These are phyloP conservation scores for Cantharis flavilabris DNA, from an alignment of 2,888 invertebrate genomes.

Conservation along the genomic window DNA sequence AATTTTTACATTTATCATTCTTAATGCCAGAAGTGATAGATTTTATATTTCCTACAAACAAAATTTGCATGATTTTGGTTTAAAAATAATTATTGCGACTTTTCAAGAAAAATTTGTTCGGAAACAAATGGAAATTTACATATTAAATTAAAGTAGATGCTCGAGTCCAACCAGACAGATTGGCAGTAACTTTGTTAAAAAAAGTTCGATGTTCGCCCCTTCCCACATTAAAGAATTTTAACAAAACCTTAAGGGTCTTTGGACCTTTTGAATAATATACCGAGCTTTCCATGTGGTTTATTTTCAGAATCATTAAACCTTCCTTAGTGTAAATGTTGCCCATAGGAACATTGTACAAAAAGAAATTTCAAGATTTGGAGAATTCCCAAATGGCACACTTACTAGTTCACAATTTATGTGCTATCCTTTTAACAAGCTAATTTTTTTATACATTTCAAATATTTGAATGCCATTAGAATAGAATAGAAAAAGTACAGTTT, in stretches of 20 bases:
- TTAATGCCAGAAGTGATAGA: background rate
- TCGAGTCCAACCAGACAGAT: background rate
- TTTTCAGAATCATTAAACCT: background rate
- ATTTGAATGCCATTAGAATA: too few species aligned
- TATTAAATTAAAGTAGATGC: background rate
- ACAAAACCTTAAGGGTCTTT: background rate
- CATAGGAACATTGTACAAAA: background rate
- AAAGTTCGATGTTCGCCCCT: background rate
- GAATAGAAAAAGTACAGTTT: too few species aligned
- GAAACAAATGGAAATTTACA: background rate
- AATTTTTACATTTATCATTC: background rate
- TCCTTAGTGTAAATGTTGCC: background rate
- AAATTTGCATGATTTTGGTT: background rate
- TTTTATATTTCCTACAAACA: background rate
- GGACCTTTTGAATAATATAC: background rate
- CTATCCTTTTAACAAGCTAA: background rate
- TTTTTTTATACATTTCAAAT: background rate
- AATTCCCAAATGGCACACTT: background rate
- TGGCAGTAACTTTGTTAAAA: background rate
- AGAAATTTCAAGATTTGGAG: background rate
- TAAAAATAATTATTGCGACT: background rate
- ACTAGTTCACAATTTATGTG: background rate
- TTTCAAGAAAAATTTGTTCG: background rate
- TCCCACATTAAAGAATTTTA: background rate
- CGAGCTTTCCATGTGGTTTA: background rate